Evolutionary conservation across 2,113 vertebrate genomes (phyloP).

Genomic region (Nothobranchius kuhntae): DNA sequence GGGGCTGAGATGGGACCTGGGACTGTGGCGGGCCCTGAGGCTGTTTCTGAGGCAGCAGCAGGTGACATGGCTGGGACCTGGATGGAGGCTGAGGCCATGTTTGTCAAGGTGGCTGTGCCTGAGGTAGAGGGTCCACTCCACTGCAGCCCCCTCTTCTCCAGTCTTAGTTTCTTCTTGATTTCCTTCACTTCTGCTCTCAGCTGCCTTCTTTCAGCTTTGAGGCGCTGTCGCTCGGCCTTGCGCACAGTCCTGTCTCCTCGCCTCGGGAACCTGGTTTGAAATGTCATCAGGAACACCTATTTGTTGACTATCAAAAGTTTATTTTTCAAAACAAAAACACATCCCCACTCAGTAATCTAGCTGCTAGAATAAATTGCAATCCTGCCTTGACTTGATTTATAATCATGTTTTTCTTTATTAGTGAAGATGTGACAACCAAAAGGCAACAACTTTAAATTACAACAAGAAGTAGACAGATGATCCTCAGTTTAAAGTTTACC

Average conservation of each 20-base stretch:
- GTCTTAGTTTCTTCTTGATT: constrained; percentile 95
- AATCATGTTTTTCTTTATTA: constrained; percentile 34
- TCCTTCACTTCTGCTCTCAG: constrained; percentile 95
- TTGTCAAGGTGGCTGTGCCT: constrained; percentile 79
- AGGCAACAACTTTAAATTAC: constrained; percentile 11
- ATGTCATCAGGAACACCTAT: constrained; percentile 69
- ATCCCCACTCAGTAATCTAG: constrained; percentile 43
- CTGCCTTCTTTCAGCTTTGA: constrained; percentile 95
- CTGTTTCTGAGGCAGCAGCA: constrained; percentile 65
- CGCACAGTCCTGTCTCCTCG: constrained; percentile 94
- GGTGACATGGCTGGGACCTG: constrained; percentile 73
- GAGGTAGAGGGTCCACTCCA: constrained; percentile 88
- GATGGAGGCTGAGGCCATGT: constrained; percentile 72
- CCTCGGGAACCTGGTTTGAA: constrained; percentile 87
- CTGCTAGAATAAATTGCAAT: constrained; percentile 20
- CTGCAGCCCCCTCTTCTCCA: constrained; percentile 91
- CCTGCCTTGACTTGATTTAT: constrained; percentile 25
- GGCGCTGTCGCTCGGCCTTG: constrained; percentile 94
- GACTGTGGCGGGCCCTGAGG: constrained; percentile 74
- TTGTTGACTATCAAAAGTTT: constrained; percentile 68
- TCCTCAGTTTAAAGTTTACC: constrained; percentile 65
- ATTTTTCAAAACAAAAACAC: constrained; percentile 40
- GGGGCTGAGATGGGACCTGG: constrained; percentile 69
- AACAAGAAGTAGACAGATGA: constrained; percentile 25
- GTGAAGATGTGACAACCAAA: constrained; percentile 23